Conservation (phyloP, 2,888 invertebrate species). For the Proisotoma minuta region DNA sequence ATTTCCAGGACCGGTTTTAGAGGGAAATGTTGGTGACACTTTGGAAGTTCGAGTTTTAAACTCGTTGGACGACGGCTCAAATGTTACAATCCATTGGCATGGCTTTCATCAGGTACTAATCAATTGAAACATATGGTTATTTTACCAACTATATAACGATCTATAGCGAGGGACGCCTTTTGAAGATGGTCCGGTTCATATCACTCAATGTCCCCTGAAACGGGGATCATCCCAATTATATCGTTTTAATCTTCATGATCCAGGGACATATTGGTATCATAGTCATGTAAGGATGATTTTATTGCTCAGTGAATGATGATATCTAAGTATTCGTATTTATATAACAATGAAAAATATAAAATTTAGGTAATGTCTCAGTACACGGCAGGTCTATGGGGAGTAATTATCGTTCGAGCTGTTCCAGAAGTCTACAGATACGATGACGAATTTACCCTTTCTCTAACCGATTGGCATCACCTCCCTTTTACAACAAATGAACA, state of each 20-base stretch:
- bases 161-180: slow-evolving; percentile 22
- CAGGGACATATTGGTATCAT: slow-evolving; percentile 37
- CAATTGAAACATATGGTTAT: not conserved
- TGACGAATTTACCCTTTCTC: slow-evolving; percentile 27
- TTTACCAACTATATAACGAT: not conserved
- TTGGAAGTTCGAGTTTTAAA: slow-evolving; percentile 15
- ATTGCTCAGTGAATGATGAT: too few species aligned
- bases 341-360: too few species aligned
- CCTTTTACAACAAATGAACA: slow-evolving; percentile 28
- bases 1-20: slow-evolving; percentile 20
- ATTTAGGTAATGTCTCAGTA: slow-evolving; percentile 29
- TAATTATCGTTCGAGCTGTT: slow-evolving; percentile 17
- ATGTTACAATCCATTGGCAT: slow-evolving; percentile 32
- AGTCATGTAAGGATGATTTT: not conserved
- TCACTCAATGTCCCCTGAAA: slow-evolving; percentile 34
- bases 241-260: slow-evolving; percentile 8
- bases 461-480: slow-evolving; percentile 38
- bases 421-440: slow-evolving; percentile 28
- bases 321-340: too few species aligned
- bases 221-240: slow-evolving; percentile 21
- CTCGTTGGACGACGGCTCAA: slow-evolving; percentile 18
- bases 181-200: slow-evolving; percentile 31
- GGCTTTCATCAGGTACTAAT: slow-evolving; percentile 27
- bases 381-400: slow-evolving; percentile 39
- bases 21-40: not conserved